phyloP scores from a whole-genome alignment of 2,888 invertebrate genomes.

The Nemoura dubitans region DNA sequence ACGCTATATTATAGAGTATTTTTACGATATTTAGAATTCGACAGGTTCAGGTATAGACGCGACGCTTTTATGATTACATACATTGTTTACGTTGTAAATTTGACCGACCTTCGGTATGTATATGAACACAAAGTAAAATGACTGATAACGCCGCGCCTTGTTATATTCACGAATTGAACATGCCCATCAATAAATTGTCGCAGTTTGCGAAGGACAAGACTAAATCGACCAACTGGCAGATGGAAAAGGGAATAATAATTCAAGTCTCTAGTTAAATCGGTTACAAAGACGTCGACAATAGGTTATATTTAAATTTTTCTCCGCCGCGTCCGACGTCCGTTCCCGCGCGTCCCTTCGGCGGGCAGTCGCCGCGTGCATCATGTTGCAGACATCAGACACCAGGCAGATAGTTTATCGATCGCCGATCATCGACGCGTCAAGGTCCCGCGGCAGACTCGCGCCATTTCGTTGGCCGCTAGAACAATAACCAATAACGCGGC shows the following conservation, averaged over 20 bases:
- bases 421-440: conserved; percentile 12
- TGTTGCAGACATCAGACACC: too few species aligned
- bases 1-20: background rate
- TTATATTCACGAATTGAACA: background rate
- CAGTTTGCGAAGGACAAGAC: background rate
- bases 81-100: background rate
- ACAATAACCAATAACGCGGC: background rate
- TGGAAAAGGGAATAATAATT: background rate
- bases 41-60: background rate
- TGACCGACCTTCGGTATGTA: background rate
- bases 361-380: too few species aligned
- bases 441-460: background rate
- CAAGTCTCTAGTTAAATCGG: background rate
- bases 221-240: background rate
- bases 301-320: too few species aligned
- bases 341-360: background rate
- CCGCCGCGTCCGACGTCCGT: too few species aligned
- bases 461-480: background rate
- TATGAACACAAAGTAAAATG: background rate
- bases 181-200: background rate
- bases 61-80: background rate
- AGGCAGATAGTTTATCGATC: background rate
- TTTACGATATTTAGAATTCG: background rate
- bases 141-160: background rate
- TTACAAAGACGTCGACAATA: background rate